These are phyloP conservation scores for Triplophysa yarkandensis DNA, from an alignment of 2,797 vertebrate genomes.

Conservation along the genomic window DNA sequence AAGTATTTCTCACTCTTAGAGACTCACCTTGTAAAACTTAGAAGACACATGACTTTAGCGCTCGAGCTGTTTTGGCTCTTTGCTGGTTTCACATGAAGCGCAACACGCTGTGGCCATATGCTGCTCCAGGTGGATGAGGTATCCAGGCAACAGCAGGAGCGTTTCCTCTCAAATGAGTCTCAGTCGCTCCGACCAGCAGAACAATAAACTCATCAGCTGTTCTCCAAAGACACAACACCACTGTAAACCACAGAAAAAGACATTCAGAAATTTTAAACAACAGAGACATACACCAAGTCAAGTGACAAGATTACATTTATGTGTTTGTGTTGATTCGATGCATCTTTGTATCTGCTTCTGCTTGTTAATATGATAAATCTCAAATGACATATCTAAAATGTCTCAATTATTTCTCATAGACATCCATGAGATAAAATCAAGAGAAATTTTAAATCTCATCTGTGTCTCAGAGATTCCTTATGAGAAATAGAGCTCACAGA, in stretches of 20 bases:
- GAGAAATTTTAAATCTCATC: too few species aligned
- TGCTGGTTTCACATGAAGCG: constrained; percentile 71
- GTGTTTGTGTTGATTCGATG: too few species aligned
- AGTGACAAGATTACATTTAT: too few species aligned
- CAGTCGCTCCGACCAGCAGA: constrained; percentile 67
- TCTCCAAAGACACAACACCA: constrained; percentile 72
- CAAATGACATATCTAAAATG: too few species aligned
- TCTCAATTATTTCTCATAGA: too few species aligned
- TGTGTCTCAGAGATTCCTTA: too few species aligned
- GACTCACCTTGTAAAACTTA: constrained; percentile 32
- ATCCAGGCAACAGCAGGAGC: constrained; percentile 75
- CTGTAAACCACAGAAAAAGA: background rate
- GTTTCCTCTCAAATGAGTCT: constrained; percentile 66
- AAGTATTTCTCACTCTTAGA: background rate
- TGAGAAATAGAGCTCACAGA: too few species aligned
- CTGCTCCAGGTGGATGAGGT: constrained; percentile 77
- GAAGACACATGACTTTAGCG: constrained; percentile 39
- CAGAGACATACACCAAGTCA: too few species aligned
- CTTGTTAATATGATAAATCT: too few species aligned
- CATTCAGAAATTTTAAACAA: too few species aligned
- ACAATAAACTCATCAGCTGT: constrained; percentile 73
- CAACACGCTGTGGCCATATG: constrained; percentile 79
- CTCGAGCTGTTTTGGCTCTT: constrained; percentile 64
- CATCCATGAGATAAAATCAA: too few species aligned
- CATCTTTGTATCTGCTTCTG: too few species aligned